A percentile compares a stretch with the other conserved stretches of the same genome.
Evolutionary conservation across 2,888 invertebrate species (phyloP).

Genomic region (Malthinus flaveolus): DNA sequence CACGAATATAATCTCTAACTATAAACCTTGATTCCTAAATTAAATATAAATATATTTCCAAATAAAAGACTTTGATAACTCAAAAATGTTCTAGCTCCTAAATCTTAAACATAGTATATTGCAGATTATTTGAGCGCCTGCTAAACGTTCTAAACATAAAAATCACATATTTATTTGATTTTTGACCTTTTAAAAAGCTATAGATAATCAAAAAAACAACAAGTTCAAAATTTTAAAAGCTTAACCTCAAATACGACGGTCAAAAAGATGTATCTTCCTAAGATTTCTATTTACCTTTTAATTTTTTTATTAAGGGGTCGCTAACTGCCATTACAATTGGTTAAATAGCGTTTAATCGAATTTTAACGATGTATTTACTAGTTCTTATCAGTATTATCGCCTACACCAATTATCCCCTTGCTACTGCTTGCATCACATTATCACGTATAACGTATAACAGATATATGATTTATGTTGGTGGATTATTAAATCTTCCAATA

Average conservation of each 20-base stretch:
- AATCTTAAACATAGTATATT: too few species aligned
- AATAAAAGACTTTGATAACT: too few species aligned
- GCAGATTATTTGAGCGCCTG: too few species aligned
- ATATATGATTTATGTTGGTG: neutral
- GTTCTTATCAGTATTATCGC: slow-evolving; percentile 20
- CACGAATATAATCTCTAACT: too few species aligned
- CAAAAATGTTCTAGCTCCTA: too few species aligned
- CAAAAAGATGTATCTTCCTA: neutral
- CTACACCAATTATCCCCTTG: slow-evolving; percentile 17
- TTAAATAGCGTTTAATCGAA: slow-evolving; percentile 1
- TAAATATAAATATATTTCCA: too few species aligned
- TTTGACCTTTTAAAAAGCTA: neutral
- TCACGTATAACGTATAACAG: too few species aligned
- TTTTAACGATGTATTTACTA: slow-evolving; percentile 17
- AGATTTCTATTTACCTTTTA: slow-evolving; percentile 57
- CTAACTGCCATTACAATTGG: slow-evolving; percentile 59
- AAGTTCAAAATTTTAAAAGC: neutral
- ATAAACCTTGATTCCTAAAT: too few species aligned
- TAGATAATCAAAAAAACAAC: neutral
- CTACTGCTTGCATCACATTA: slow-evolving; percentile 4
- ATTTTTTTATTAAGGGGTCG: slow-evolving; percentile 62
- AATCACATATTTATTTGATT: neutral
- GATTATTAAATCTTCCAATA: slow-evolving; percentile 5
- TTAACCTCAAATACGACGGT: slow-evolving; percentile 21
- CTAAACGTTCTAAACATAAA: too few species aligned